These are phyloP conservation scores for Agraylea sexmaculata DNA, from an alignment of 1,140 invertebrate species.

Conservation along the genomic window DNA sequence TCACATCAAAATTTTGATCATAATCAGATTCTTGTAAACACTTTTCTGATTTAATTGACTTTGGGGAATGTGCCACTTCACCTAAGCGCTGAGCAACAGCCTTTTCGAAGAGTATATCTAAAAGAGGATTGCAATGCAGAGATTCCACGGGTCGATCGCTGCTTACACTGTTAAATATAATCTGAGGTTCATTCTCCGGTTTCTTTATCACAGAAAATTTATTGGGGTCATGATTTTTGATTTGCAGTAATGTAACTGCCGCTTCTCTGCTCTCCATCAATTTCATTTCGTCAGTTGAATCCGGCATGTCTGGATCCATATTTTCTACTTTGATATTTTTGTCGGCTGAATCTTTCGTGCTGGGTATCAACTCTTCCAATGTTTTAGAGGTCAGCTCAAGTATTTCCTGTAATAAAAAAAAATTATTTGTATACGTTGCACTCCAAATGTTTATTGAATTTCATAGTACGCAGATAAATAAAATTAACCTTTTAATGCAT, in stretches of 20 bases:
- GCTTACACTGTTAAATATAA: constrained; percentile 37
- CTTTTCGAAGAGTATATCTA: constrained; percentile 41
- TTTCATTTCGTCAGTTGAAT: constrained; percentile 41
- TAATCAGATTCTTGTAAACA: neutral
- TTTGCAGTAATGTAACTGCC: constrained; percentile 37
- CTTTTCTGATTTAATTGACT: constrained; percentile 17
- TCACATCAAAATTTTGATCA: constrained; percentile 11
- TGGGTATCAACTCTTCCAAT: constrained; percentile 39
- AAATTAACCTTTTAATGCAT: constrained; percentile 4
- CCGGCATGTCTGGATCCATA: constrained; percentile 35
- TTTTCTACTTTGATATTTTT: constrained; percentile 27
- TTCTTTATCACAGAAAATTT: constrained; percentile 35
- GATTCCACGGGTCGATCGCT: constrained; percentile 35
- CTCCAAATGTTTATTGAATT: constrained; percentile 1
- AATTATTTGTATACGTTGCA: neutral
- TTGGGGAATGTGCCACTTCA: constrained; percentile 33
- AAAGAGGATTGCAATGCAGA: constrained; percentile 38
- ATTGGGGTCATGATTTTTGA: constrained; percentile 39
- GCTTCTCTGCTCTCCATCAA: constrained; percentile 39
- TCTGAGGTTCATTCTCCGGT: constrained; percentile 30
- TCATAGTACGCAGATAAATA: constrained; percentile 1
- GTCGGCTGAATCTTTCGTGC: constrained; percentile 30
- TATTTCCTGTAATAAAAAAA: constrained; percentile 32
- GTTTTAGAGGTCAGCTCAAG: constrained; percentile 35
- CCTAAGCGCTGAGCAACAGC: constrained; percentile 37